Evolutionary conservation across 2,888 invertebrate genomes (phyloP).

Genomic region (Deilephila elpenor): DNA sequence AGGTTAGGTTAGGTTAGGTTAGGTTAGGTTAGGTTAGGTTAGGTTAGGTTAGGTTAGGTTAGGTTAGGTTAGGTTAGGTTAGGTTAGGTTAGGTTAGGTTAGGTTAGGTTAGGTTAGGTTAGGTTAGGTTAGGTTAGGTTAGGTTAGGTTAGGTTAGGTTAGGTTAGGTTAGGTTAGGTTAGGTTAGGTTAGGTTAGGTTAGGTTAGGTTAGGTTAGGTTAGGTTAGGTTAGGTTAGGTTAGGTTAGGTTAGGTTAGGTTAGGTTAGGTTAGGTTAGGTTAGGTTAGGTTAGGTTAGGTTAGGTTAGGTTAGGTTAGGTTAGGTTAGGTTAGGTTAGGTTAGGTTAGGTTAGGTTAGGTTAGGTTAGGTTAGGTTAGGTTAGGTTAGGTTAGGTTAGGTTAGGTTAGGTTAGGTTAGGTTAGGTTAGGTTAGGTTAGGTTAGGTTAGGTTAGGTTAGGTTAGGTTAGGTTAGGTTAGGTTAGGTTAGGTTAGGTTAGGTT

Average conservation of each 20-base stretch:
- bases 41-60: constrained; percentile 45
- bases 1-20: constrained; percentile 46
- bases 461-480: constrained; percentile 40
- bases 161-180: constrained; percentile 34
- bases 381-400: constrained; percentile 41
- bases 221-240: constrained; percentile 46
- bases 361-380: constrained; percentile 41
- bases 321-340: constrained; percentile 42
- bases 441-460: constrained; percentile 39
- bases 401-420: constrained; percentile 40
- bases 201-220: constrained; percentile 38
- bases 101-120: constrained; percentile 40
- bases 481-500: constrained; percentile 40
- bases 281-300: constrained; percentile 41
- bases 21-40: constrained; percentile 48
- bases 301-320: constrained; percentile 41
- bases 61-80: constrained; percentile 43
- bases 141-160: constrained; percentile 39
- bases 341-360: constrained; percentile 42
- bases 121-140: constrained; percentile 39
- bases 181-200: constrained; percentile 34
- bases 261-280: constrained; percentile 41
- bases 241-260: constrained; percentile 45
- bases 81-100: constrained; percentile 46
- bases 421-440: constrained; percentile 41